Evolutionary conservation across 2,797 vertebrate species (phyloP), one percentile per base, ranked within the genome.

Genomic region (Sebastes hopkinsi): DNA sequence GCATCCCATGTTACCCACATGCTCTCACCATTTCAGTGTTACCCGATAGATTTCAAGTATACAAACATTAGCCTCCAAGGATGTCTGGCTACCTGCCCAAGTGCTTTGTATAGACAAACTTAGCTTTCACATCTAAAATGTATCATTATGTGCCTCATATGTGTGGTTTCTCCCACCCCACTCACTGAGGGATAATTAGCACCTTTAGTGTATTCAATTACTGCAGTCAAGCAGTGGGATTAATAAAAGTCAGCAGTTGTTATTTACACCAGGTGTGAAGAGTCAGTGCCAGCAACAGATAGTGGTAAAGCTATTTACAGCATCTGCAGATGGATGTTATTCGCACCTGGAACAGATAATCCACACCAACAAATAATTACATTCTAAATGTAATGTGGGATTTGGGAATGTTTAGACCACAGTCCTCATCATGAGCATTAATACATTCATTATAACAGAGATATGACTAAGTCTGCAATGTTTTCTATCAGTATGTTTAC

Each of bases 191-290:
- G 62, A 79, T 88, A 86, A 89, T 91, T 83, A 90, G 68, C 50
- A 50, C 52, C 69, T 88, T 79, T 36, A 72, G 65, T 80, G 73
- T 42, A 46, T 81, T 82, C 66, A 90, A 79, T 89, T 79, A 83
- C 64, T 54, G 72, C 72, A 83, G 72, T 72, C 29, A 67, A 67
- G 67, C 27, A 20, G 27, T 32, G 74, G 71, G 67, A 79, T 87
- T 81, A 87, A 87, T 85, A 74, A 75, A 82, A 88, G 67, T 73
- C 75, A 77, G 79, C 67, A 30, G 86, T 71, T 72, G 79, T 86
- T 88, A 86, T 86, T 80, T 72, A 83, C 70, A 76, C 60, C 84
- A 88, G 87, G 78, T 87, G 77, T 75, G 68, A 81, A 60, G 56
- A 77, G 62, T 59, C 65, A 52, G 55, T 23, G 62, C 16, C 58